phyloP scores from a whole-genome alignment of 2,888 invertebrate genomes.

The Thera obeliscata region DNA sequence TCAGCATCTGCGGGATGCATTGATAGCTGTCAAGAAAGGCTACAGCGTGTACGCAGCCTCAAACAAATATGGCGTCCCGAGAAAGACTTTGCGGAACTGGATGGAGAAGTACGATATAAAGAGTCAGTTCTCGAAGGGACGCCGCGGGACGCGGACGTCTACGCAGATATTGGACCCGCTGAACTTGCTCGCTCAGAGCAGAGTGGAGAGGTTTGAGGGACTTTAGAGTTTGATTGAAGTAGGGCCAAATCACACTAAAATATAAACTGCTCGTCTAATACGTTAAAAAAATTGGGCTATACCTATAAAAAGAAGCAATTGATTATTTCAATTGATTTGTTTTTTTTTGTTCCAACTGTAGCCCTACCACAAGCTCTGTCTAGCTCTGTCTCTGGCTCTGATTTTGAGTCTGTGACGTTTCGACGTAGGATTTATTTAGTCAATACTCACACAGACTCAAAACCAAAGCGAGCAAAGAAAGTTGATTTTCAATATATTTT shows the following conservation, averaged over 20 bases:
- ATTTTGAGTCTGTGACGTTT: too few species aligned
- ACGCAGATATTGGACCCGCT: conserved; percentile 71
- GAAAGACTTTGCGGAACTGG: conserved; percentile 84
- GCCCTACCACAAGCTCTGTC: too few species aligned
- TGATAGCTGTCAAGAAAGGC: conserved; percentile 81
- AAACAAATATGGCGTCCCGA: conserved; percentile 82
- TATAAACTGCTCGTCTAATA: not conserved
- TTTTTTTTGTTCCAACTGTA: too few species aligned
- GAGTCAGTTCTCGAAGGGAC: conserved; percentile 80
- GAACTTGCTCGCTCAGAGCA: conserved; percentile 66
- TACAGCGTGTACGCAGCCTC: conserved; percentile 84
- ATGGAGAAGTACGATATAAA: conserved; percentile 85
- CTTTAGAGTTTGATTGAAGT: conserved; percentile 4
- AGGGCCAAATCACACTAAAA: not conserved
- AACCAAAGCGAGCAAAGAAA: too few species aligned
- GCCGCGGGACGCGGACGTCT: conserved; percentile 67
- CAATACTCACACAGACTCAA: too few species aligned
- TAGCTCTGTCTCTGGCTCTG: too few species aligned
- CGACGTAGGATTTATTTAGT: too few species aligned
- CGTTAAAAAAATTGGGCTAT: too few species aligned
- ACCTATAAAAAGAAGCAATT: too few species aligned
- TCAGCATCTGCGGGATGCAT: conserved; percentile 75
- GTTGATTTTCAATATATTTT: too few species aligned
- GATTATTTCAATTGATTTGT: too few species aligned
- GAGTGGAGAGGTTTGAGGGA: conserved; percentile 65